Percentiles rank a stretch among this genome's conserved stretches.
Conservation (phyloP, 2,888 invertebrate genomes). For the Merodon equestris region DNA sequence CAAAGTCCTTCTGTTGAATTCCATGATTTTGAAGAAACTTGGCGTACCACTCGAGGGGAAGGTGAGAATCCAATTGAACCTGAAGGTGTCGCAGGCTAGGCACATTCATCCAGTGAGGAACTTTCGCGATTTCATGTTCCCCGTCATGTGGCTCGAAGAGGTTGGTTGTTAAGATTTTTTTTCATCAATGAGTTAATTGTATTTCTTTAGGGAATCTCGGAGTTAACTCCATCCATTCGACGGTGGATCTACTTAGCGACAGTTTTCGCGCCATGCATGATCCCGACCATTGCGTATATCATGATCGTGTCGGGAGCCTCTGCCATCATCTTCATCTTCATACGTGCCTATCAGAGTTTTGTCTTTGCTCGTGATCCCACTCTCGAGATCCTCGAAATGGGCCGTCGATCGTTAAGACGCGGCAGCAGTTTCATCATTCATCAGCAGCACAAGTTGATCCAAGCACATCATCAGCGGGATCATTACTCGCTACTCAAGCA, state of each 20-base stretch:
- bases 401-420: slow-evolving; percentile 85
- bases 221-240: slow-evolving; percentile 88
- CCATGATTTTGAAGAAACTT: slow-evolving; percentile 83
- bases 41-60: slow-evolving; percentile 91
- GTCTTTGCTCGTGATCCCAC: slow-evolving; percentile 84
- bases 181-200: neutral
- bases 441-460: slow-evolving; percentile 76
- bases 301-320: slow-evolving; percentile 85
- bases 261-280: slow-evolving; percentile 86
- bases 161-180: slow-evolving; percentile 78
- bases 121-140: slow-evolving; percentile 90
- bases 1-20: neutral
- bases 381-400: slow-evolving; percentile 87
- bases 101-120: slow-evolving; percentile 86
- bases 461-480: slow-evolving; percentile 73
- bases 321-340: slow-evolving; percentile 83
- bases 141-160: slow-evolving; percentile 94
- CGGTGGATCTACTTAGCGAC: slow-evolving; percentile 90
- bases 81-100: slow-evolving; percentile 87
- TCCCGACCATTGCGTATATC: slow-evolving; percentile 86
- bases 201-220: slow-evolving; percentile 84
- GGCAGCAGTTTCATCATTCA: slow-evolving; percentile 79
- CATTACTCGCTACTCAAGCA: slow-evolving; percentile 76
- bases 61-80: slow-evolving; percentile 89
- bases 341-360: slow-evolving; percentile 87